These are phyloP conservation scores for Pygoscelis adeliae DNA, from an alignment of 2,113 vertebrate genomes.

Conservation along the genomic window DNA sequence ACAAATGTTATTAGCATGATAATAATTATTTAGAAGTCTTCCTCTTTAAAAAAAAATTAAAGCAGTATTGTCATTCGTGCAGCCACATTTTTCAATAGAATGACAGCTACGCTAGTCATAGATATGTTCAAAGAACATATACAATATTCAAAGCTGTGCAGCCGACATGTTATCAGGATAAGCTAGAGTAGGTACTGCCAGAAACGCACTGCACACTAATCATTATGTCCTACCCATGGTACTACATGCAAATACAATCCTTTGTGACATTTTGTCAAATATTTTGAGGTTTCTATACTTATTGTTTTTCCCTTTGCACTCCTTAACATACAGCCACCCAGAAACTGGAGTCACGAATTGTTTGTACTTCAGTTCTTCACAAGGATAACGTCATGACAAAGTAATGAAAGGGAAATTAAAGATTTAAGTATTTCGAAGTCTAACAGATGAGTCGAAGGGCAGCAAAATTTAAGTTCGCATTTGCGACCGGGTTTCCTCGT, in stretches of 20 bases:
- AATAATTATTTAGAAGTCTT: constrained; percentile 85
- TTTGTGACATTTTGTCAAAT: constrained; percentile 86
- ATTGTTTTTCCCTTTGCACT: constrained; percentile 59
- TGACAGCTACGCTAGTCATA: constrained; percentile 78
- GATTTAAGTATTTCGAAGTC: constrained; percentile 57
- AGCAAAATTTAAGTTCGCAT: constrained; percentile 44
- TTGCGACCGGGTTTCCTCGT: not conserved
- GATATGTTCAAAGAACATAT: constrained; percentile 83
- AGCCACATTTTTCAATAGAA: constrained; percentile 77
- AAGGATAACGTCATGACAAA: constrained; percentile 59
- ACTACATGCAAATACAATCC: constrained; percentile 84
- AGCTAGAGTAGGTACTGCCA: constrained; percentile 76
- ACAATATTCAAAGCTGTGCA: constrained; percentile 82
- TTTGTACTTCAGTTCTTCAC: constrained; percentile 44
- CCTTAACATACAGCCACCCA: constrained; percentile 68
- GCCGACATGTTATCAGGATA: constrained; percentile 80
- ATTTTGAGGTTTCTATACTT: constrained; percentile 77
- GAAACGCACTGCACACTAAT: constrained; percentile 77
- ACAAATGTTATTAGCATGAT: constrained; percentile 87
- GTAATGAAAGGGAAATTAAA: constrained; percentile 70
- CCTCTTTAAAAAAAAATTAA: constrained; percentile 76
- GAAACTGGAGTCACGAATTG: constrained; percentile 3
- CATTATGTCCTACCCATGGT: constrained; percentile 76
- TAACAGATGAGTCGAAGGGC: constrained; percentile 1
- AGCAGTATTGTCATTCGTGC: constrained; percentile 75